A percentile compares a stretch with the other conserved stretches of the same genome.
These are phyloP conservation scores for Perdita meconis DNA, from an alignment of 2,888 invertebrate genomes.

Conservation along the genomic window DNA sequence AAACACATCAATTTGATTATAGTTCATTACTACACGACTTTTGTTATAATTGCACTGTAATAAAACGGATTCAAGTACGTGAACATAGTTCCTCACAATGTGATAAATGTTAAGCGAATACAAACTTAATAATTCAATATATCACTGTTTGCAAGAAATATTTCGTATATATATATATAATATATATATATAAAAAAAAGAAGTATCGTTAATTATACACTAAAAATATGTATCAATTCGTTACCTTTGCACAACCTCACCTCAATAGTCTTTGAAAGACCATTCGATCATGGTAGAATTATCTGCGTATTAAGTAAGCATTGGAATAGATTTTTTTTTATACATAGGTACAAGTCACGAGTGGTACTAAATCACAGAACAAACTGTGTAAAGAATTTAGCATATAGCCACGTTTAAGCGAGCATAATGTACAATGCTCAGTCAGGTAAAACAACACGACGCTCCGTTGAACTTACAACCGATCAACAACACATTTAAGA, in stretches of 20 bases:
- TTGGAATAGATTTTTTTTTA: constrained; percentile 65
- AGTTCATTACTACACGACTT: constrained; percentile 35
- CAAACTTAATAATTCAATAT: constrained; percentile 47
- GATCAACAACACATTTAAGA: constrained; percentile 77
- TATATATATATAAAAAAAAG: constrained; percentile 56
- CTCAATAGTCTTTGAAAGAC: constrained; percentile 51
- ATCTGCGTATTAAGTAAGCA: constrained; percentile 63
- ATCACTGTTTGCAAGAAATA: constrained; percentile 40
- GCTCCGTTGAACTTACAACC: constrained; percentile 67
- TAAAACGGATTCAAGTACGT: constrained; percentile 44
- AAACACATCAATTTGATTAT: constrained; percentile 40
- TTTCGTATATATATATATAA: constrained; percentile 49
- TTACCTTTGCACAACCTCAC: constrained; percentile 58
- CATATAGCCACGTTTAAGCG: constrained; percentile 46
- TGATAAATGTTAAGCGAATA: constrained; percentile 34
- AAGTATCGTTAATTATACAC: constrained; percentile 46
- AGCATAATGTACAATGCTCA: constrained; percentile 47
- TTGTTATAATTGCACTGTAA: constrained; percentile 69
- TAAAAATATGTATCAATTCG: constrained; percentile 48
- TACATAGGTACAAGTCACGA: constrained; percentile 68
- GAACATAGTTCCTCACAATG: constrained; percentile 40
- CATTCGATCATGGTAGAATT: constrained; percentile 46
- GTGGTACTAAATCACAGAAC: constrained; percentile 63
- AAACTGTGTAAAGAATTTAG: constrained; percentile 58
- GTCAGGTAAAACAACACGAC: constrained; percentile 56